Base-by-base conservation (phyloP, 2,888 invertebrate species). In the Phorcus lineatus region DNA sequence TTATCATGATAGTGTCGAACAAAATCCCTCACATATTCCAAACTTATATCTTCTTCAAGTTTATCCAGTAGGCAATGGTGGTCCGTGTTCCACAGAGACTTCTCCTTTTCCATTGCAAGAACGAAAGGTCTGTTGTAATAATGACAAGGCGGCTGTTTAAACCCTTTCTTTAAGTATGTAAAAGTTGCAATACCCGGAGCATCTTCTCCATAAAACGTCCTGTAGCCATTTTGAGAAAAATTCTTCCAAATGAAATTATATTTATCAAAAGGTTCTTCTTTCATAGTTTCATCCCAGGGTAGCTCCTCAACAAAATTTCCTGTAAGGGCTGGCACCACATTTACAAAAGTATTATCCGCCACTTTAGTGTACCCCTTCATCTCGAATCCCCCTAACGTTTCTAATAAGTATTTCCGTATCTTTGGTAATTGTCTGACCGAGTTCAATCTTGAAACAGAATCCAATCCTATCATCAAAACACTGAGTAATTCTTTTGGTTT, bases 261-360 rank as follows among this genome's bases (percentile, higher is more conserved):
- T 6, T 79, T 22, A 57, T 85, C 83, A 24, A 84, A 81, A 4
- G 74, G 78, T 7, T 47, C 31, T 16, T 53, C 67, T 4, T 24
- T 70, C 19, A 53, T 74, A 36, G 78, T 76, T 52, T 81, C 74
- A 36, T 80, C 52, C 57, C 78, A 78, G 0, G 81, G 77, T 2
- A 81, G 47, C 13, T 85, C 85, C 13, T 75, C 76, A 19, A 79
- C 31, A 53, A 74, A 82, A 28, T 76, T 81, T 2, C 85, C 85
- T 2, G 70, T 95, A 13, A 97, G 93, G 79, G 97, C 94, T 0
- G 98, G 96, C 9, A 96, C 95, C 82, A 98, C 91, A 92, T 98
- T 98, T 0, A 97, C 97, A 91, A 96, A 97, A 0, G 98, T 98
- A 92, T 98, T 98, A 92, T 98, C 98, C 2, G 96, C 98, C 9